A percentile compares a stretch with the other conserved stretches of the same genome.
These are phyloP conservation scores for Falco novaeseelandiae DNA, from an alignment of 2,797 vertebrate genomes.

Conservation along the genomic window DNA sequence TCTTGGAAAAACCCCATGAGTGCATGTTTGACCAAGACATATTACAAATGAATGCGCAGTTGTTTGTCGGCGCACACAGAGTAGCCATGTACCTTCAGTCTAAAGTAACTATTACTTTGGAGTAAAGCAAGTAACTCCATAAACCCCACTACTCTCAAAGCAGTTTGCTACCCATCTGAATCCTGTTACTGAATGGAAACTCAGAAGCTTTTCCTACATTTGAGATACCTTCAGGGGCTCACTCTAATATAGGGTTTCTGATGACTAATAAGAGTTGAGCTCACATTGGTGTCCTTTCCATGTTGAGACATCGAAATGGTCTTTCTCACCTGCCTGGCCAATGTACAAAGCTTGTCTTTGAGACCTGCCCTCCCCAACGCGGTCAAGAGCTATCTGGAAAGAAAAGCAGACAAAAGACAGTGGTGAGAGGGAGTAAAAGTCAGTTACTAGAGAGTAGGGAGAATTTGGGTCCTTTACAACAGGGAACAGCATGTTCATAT, in stretches of 20 bases:
- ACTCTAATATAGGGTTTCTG: neutral
- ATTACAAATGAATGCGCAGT: neutral
- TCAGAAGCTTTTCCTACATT: neutral
- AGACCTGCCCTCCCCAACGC: neutral
- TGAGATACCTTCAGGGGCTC: neutral
- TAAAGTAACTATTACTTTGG: neutral
- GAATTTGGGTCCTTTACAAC: neutral
- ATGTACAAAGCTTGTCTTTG: neutral
- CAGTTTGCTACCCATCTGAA: neutral
- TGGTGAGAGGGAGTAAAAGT: neutral
- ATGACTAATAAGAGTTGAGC: neutral
- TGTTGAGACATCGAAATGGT: neutral
- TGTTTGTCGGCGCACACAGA: neutral
- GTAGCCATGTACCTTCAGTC: neutral
- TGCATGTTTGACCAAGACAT: neutral
- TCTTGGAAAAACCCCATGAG: neutral
- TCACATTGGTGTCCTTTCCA: neutral
- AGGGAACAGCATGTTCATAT: neutral
- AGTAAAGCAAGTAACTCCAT: neutral
- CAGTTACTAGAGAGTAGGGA: neutral
- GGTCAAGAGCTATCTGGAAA: neutral
- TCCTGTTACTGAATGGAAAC: neutral
- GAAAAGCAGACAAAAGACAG: neutral
- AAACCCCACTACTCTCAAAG: neutral
- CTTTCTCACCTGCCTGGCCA: neutral